These are phyloP conservation scores for Leptinotarsa peninsularis DNA, from an alignment of 2,888 invertebrate species.

Conservation along the genomic window DNA sequence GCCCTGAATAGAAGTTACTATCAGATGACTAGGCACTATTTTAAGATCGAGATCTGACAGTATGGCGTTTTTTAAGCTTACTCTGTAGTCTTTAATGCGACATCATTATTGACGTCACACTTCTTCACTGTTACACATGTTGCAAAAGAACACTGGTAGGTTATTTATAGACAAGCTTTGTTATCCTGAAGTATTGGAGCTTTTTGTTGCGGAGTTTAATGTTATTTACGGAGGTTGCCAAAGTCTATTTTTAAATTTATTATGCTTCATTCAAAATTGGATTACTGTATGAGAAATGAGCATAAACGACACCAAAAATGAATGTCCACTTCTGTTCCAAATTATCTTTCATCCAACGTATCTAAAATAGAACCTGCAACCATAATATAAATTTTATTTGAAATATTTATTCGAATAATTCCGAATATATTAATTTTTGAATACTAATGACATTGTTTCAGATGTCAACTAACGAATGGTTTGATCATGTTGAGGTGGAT, in stretches of 20 bases:
- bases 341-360: too few species aligned
- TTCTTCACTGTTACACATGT: conserved; percentile 13
- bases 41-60: not conserved
- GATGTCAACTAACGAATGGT: not conserved
- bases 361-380: too few species aligned
- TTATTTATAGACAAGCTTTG: conserved; percentile 10
- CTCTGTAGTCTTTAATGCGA: not conserved
- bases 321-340: too few species aligned
- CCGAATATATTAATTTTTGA: not conserved
- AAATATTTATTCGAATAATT: too few species aligned
- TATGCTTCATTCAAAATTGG: not conserved
- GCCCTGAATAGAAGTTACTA: not conserved
- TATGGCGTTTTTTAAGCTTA: not conserved
- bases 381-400: not conserved
- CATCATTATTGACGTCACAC: conserved; percentile 11
- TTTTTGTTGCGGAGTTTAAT: not conserved
- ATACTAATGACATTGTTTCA: conserved; percentile 1
- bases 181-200: conserved; percentile 10
- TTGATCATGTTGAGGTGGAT: not conserved
- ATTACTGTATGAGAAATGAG: not conserved
- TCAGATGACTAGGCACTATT: conserved; percentile 17
- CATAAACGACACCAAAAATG: too few species aligned
- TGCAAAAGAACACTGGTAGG: not conserved
- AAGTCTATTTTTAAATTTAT: not conserved
- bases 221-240: not conserved